Conservation (phyloP, 92 coral and sea anemone genomes). For the Epizoanthus fatuus region DNA sequence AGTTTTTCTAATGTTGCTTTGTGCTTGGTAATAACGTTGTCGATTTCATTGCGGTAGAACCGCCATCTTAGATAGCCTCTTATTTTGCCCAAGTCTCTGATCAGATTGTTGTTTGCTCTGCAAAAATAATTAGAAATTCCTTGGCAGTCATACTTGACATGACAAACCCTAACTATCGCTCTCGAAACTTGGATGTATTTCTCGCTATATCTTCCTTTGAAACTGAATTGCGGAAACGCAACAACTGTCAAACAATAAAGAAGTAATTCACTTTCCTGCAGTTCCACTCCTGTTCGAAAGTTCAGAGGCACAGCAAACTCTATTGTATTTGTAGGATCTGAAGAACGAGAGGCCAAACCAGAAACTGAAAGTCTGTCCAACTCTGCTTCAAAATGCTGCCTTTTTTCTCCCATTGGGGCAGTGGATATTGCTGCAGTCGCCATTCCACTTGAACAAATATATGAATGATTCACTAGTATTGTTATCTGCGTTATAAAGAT, state of each 20-base stretch:
- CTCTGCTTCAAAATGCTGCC: background rate
- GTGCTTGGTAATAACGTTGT: background rate
- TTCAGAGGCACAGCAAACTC: background rate
- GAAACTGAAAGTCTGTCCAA: background rate
- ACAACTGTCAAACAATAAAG: background rate
- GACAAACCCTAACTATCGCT: background rate
- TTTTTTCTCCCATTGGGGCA: background rate
- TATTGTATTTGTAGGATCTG: background rate
- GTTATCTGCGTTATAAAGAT: too few species aligned
- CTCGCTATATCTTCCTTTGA: conserved; percentile 19
- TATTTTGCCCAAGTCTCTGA: conserved; percentile 44
- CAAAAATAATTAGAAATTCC: conserved; percentile 22
- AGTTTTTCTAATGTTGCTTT: background rate
- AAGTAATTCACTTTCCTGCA: conserved; percentile 11
- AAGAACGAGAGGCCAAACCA: background rate
- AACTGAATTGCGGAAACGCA: conserved; percentile 3
- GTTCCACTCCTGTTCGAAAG: conserved; percentile 11
- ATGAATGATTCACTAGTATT: background rate
- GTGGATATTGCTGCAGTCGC: background rate
- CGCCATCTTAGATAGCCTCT: conserved; percentile 45
- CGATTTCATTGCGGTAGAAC: conserved; percentile 14
- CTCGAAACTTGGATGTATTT: conserved; percentile 6
- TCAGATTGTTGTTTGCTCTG: background rate
- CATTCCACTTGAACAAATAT: background rate
- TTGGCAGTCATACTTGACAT: background rate